Evolutionary conservation across 2,888 invertebrate genomes (phyloP).

Genomic region (Pocota personata): DNA sequence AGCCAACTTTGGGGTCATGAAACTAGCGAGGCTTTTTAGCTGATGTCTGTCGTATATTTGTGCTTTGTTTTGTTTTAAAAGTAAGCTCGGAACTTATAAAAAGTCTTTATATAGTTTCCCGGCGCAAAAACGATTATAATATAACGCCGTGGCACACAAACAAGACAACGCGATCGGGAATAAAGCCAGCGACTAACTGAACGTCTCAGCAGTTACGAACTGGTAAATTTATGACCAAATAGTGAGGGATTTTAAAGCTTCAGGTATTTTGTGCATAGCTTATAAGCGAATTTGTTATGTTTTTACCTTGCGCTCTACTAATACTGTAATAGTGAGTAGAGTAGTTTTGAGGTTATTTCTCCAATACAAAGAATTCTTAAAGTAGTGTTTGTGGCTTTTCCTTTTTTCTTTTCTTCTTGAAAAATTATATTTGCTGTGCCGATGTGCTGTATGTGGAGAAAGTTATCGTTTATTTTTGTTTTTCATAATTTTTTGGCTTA

Average conservation of each 20-base stretch:
- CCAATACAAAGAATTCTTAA: slow-evolving; percentile 28
- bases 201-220: slow-evolving; percentile 60
- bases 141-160: slow-evolving; percentile 27
- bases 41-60: slow-evolving; percentile 1
- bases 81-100: not conserved
- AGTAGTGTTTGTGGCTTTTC: slow-evolving; percentile 42
- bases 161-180: slow-evolving; percentile 47
- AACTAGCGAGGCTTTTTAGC: slow-evolving; percentile 51
- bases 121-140: slow-evolving; percentile 19
- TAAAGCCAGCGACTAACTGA: slow-evolving; percentile 70
- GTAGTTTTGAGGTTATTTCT: slow-evolving; percentile 42
- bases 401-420: slow-evolving; percentile 50
- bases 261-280: slow-evolving; percentile 59
- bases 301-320: slow-evolving; percentile 54
- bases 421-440: not conserved
- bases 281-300: slow-evolving; percentile 64
- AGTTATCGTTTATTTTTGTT: slow-evolving; percentile 69
- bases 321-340: not conserved
- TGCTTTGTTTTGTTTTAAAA: slow-evolving; percentile 19
- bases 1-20: slow-evolving; percentile 69
- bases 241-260: slow-evolving; percentile 65
- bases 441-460: slow-evolving; percentile 55
- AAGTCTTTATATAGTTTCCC: slow-evolving; percentile 6
- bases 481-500: slow-evolving; percentile 38
- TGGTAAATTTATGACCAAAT: slow-evolving; percentile 69